phyloP scores from a whole-genome alignment of 2,113 vertebrate species.

The Cercopithecus mona region DNA sequence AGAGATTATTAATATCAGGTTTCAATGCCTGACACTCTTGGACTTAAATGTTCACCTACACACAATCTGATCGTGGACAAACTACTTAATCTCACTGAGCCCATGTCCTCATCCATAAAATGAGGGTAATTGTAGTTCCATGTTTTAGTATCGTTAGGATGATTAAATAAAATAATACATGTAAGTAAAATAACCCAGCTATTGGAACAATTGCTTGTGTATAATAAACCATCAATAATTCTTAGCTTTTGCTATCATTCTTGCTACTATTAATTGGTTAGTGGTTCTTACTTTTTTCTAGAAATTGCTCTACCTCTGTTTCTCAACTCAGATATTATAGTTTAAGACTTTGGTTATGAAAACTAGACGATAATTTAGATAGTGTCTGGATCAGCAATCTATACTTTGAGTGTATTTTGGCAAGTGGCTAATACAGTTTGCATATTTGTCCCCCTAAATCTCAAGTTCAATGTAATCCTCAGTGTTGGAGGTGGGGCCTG shows the following conservation, averaged over 20 bases:
- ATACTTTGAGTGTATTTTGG: neutral
- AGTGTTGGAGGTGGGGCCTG: too few relatives aligned
- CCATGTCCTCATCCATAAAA: neutral
- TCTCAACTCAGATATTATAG: neutral
- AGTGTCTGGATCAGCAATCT: neutral
- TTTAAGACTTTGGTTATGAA: neutral
- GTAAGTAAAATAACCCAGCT: neutral
- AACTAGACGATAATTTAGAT: neutral
- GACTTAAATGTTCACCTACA: neutral
- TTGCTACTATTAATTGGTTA: neutral
- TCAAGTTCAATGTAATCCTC: too few relatives aligned
- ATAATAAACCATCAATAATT: neutral
- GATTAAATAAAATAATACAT: neutral
- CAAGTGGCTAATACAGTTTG: neutral
- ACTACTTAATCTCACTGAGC: neutral
- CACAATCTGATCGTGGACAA: neutral
- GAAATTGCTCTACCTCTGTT: neutral
- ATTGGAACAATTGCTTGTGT: neutral
- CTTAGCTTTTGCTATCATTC: neutral
- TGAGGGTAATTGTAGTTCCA: neutral
- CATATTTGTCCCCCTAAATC: too few relatives aligned
- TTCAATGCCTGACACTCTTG: neutral
- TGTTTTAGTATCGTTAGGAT: neutral
- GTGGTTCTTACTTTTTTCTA: conserved; percentile 4
- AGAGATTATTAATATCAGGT: neutral